Evolutionary conservation across 2,888 invertebrate genomes (phyloP), one percentile per base, ranked within the genome.

Genomic region (Rhagophthalmus giganteus): DNA sequence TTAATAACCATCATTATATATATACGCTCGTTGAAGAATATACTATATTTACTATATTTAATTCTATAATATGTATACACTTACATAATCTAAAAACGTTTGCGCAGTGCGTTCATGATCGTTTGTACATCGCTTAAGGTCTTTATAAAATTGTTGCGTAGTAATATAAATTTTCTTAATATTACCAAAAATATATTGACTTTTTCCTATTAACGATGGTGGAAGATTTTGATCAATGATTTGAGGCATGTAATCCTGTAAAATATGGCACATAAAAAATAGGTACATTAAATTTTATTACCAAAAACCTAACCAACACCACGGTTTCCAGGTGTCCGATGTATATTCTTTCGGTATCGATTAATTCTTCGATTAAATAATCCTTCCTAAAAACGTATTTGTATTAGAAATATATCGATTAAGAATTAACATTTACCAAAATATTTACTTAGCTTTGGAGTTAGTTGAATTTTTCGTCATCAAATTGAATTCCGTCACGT

Each of bases 311-410:
- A 72, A n/a, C 72, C 13, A 52, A 47, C 5, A 71, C 55, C n/a
- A 71, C 60, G 58, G 65, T 66, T 24, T 59, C 53, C 40, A 73
- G 58, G 53, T 68, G 67, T 1, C 57, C 46, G 1, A 73, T 65
- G 41, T 73, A 74, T 24, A 66, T 64, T 27, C 59, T 61, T 58
- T 74, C 73, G 8, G 72, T 73, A n/a, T 63, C 58, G 42, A 66
- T 57, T 8, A 74, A 57, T 59, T 74, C 73, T 11, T 70, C 66
- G 2, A 71, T 60, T 14, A 73, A 68, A 37, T 65, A 68, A 8
- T 66, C 62, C 26, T 67, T 54, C 35, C 71, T 73, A 11, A 2
- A 53, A 48, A 35, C 6, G 2, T 24, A 26, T 12, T 9, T 15
- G 8, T 28, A 14, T n/a, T n/a, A n/a, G n/a, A n/a, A n/a, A n/a